Evolutionary conservation across 1,140 invertebrate species (phyloP), one percentile per base, ranked within the genome.

Genomic region (Phymorhynchus buccinoides): DNA sequence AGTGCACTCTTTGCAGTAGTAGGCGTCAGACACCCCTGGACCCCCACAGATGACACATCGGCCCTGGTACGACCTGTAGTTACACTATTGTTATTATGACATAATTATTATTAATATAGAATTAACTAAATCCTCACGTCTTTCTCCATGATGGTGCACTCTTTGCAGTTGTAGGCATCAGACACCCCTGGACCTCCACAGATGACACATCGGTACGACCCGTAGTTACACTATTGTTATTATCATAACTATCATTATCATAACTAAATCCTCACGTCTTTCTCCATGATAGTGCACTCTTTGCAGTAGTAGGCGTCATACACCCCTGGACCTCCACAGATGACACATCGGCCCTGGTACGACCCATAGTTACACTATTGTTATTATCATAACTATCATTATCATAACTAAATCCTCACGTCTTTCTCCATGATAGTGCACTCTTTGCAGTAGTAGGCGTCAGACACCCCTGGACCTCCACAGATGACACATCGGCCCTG

Each of bases 161-260:
- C 99, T 93, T 99, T 99, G 93, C 99, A 99, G 92, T 99, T 99
- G 93, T 99, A 99, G 3, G 99, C 99, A 94, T 99, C 99, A 0
- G 98, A 99, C 2, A 99, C 97, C 27, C 99, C 99, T 66, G 98
- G 98, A 16, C 99, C 99, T 77, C 99, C 99, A 94, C 99, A 99
- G 87, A 99, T 99, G 0, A 99, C 99, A 94, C 99, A 99, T 87
- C 99, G 95, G 93, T 99, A 99, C 0, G 98, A 99, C 22, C 98
- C 99, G 93, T 99, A 99, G 94, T 99, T 99, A 92, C 99, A 99
- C 94, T 99, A n/a, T n/a, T n/a, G n/a, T n/a, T n/a, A n/a, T n/a
- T n/a, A n/a, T n/a, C n/a, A n/a, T n/a, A n/a, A n/a, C n/a, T n/a
- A n/a, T n/a, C n/a, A n/a, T n/a, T n/a, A n/a, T n/a, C n/a, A n/a